Conservation (phyloP, 2,797 vertebrate genomes). For the Coendou prehensilis region DNA sequence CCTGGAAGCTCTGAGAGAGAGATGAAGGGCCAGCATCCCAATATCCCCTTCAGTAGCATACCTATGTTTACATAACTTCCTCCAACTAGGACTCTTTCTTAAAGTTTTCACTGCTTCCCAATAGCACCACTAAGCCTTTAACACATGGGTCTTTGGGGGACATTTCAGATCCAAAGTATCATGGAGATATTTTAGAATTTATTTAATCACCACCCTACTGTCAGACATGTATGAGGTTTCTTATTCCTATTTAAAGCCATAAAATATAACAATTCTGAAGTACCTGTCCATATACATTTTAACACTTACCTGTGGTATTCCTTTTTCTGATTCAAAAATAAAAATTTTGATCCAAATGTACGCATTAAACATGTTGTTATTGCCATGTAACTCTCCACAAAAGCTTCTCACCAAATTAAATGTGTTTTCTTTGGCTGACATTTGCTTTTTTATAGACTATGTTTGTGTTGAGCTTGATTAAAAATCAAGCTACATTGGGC, state of each 20-base stretch:
- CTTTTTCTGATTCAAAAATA: conserved; percentile 9
- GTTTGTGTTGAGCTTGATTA: neutral
- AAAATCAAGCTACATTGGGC: neutral
- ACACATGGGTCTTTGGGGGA: neutral
- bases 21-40: too few relatives aligned
- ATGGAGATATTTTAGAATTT: neutral
- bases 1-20: neutral
- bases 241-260: neutral
- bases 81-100: too few relatives aligned
- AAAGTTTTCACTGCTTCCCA: too few relatives aligned
- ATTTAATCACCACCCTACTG: neutral
- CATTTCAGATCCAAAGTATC: neutral
- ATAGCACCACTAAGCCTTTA: neutral
- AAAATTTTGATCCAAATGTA: neutral
- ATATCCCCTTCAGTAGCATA: neutral
- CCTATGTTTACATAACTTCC: neutral
- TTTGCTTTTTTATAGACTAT: neutral
- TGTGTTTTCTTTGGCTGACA: neutral
- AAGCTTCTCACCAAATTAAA: neutral
- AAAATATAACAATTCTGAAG: neutral
- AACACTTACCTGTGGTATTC: neutral
- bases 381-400: neutral
- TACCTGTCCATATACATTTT: neutral
- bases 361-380: neutral
- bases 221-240: neutral